phyloP scores from a whole-genome alignment of 30 jellyfish, hydroid and myxozoan species.

The Aurelia coerulea region DNA sequence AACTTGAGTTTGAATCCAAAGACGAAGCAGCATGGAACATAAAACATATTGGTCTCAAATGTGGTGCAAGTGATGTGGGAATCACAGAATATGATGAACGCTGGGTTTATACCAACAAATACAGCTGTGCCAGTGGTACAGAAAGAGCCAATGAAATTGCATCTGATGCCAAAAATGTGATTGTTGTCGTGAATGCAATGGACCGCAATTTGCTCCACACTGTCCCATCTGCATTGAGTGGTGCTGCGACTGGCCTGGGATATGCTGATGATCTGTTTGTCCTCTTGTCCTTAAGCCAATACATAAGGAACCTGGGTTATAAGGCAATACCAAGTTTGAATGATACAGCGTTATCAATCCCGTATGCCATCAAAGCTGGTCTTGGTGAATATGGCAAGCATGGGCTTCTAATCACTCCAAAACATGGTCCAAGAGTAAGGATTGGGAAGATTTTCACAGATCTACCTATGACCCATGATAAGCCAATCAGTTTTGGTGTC shows the following conservation, averaged over 20 bases:
- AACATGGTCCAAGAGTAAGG: slow-evolving; percentile 63
- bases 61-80: slow-evolving; percentile 60
- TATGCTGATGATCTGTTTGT: slow-evolving; percentile 60
- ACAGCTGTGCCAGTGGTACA: slow-evolving; percentile 32
- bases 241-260: slow-evolving; percentile 71
- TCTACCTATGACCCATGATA: slow-evolving; percentile 53
- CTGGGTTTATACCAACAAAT: slow-evolving; percentile 47
- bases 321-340: slow-evolving; percentile 68
- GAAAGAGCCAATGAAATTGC: slow-evolving; percentile 47
- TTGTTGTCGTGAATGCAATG: slow-evolving; percentile 42
- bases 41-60: slow-evolving; percentile 35
- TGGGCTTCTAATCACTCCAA: slow-evolving; percentile 61
- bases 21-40: slow-evolving; percentile 44
- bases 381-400: slow-evolving; percentile 69
- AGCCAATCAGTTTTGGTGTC: slow-evolving; percentile 62
- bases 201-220: slow-evolving; percentile 61
- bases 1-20: slow-evolving; percentile 40
- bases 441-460: slow-evolving; percentile 65
- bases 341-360: slow-evolving; percentile 63
- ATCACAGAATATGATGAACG: slow-evolving; percentile 47
- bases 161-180: slow-evolving; percentile 34
- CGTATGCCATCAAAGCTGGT: slow-evolving; percentile 70
- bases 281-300: slow-evolving; percentile 54
- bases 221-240: slow-evolving; percentile 72
- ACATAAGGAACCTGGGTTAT: slow-evolving; percentile 50